Evolutionary conservation across 2,113 vertebrate genomes (phyloP).

Genomic region (Vimba vimba): DNA sequence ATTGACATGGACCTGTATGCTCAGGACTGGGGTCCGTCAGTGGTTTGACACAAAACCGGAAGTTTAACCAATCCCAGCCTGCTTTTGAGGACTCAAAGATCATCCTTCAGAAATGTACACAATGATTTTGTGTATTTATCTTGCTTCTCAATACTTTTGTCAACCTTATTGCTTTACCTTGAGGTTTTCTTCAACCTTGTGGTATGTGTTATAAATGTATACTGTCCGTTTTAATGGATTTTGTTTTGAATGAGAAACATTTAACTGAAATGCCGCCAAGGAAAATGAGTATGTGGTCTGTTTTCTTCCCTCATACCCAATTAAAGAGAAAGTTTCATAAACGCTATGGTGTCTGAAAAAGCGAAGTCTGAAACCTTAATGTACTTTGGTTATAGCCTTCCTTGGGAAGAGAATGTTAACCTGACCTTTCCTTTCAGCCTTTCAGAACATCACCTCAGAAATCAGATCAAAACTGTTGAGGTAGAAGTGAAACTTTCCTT

Average conservation of each 20-base stretch:
- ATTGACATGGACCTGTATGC: not conserved
- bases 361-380: not conserved
- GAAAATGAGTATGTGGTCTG: not conserved
- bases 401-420: not conserved
- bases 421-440: slow-evolving; percentile 7
- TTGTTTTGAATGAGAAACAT: not conserved
- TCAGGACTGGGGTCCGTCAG: not conserved
- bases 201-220: not conserved
- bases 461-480: not conserved
- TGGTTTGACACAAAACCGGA: not conserved
- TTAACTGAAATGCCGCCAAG: slow-evolving; percentile 4
- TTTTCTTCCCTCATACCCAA: not conserved
- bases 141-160: not conserved
- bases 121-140: not conserved
- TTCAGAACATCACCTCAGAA: slow-evolving; percentile 1
- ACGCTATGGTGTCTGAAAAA: not conserved
- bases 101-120: not conserved
- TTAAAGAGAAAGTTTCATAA: slow-evolving; percentile 19
- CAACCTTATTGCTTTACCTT: not conserved
- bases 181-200: not conserved
- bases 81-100: slow-evolving; percentile 6
- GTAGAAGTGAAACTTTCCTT: slow-evolving; percentile 13
- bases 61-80: not conserved
- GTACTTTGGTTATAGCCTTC: not conserved
- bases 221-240: slow-evolving; percentile 3